Percentiles rank a stretch among this genome's conserved stretches.
Conservation (phyloP, 35 echinoderm and acorn worm genomes). For the Patiria miniata region DNA sequence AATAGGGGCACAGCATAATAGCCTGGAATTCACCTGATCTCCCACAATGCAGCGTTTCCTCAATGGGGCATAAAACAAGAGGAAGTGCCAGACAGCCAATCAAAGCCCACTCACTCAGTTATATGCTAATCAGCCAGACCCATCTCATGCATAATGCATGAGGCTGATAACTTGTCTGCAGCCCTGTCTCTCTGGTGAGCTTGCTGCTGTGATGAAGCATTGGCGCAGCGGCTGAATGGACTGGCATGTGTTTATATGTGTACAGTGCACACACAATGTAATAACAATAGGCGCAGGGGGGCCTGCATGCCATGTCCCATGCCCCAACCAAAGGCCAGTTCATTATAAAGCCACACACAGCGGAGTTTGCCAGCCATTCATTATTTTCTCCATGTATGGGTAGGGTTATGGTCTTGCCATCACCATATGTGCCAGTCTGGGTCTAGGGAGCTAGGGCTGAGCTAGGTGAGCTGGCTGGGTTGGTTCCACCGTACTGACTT, state of each 20-base stretch:
- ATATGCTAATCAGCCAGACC: constrained; percentile 21
- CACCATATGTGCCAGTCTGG: neutral
- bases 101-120: neutral
- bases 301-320: neutral
- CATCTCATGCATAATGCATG: constrained; percentile 24
- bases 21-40: constrained; percentile 1
- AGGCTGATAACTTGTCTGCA: neutral
- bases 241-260: constrained; percentile 16
- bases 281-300: constrained; percentile 12
- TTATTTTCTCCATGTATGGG: constrained; percentile 9
- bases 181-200: neutral
- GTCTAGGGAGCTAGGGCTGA: neutral
- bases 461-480: neutral
- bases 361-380: neutral
- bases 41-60: constrained; percentile 24
- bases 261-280: constrained; percentile 15
- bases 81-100: constrained; percentile 30
- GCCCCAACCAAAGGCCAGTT: neutral
- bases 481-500: neutral
- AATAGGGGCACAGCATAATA: constrained; percentile 17
- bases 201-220: no score
- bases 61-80: constrained; percentile 25
- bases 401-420: neutral
- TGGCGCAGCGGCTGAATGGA: neutral
- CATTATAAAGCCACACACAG: constrained; percentile 22